These are phyloP conservation scores for Leptinotarsa undecemlineata DNA, from an alignment of 1,140 invertebrate species.

Conservation along the genomic window DNA sequence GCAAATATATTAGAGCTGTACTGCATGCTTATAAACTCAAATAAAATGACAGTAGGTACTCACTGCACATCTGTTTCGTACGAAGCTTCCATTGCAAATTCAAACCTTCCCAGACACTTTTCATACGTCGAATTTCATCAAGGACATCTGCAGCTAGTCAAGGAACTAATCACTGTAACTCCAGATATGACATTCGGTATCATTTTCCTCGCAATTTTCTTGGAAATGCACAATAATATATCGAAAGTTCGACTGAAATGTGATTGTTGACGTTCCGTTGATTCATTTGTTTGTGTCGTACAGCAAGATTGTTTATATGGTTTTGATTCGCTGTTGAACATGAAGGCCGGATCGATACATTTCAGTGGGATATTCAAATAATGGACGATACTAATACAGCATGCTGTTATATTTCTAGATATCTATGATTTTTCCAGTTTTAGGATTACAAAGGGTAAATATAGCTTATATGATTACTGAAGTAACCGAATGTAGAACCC, in stretches of 20 bases:
- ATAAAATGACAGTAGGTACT: background rate
- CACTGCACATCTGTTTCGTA: background rate
- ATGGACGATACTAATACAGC: too few species aligned
- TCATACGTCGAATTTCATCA: conserved; percentile 1
- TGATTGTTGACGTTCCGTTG: background rate
- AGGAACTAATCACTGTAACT: conserved; percentile 6
- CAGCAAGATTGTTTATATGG: background rate
- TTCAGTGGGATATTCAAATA: background rate
- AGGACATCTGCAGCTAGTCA: conserved; percentile 13
- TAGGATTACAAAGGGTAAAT: too few species aligned
- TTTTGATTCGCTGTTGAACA: background rate
- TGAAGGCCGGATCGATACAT: background rate
- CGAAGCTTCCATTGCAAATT: background rate
- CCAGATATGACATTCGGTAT: conserved; percentile 10
- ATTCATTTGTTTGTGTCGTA: conserved; percentile 14
- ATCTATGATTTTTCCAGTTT: too few species aligned
- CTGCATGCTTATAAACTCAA: too few species aligned
- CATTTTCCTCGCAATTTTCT: conserved; percentile 9
- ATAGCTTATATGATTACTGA: too few species aligned
- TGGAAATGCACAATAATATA: conserved; percentile 1
- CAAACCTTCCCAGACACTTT: background rate
- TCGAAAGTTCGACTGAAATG: conserved; percentile 7
- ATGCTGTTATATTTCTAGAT: too few species aligned
- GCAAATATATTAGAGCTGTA: too few species aligned
- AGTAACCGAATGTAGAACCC: too few species aligned